These are phyloP conservation scores for Caenorhabditis sp. DNA, from an alignment of 2,888 invertebrate genomes.

Conservation along the genomic window DNA sequence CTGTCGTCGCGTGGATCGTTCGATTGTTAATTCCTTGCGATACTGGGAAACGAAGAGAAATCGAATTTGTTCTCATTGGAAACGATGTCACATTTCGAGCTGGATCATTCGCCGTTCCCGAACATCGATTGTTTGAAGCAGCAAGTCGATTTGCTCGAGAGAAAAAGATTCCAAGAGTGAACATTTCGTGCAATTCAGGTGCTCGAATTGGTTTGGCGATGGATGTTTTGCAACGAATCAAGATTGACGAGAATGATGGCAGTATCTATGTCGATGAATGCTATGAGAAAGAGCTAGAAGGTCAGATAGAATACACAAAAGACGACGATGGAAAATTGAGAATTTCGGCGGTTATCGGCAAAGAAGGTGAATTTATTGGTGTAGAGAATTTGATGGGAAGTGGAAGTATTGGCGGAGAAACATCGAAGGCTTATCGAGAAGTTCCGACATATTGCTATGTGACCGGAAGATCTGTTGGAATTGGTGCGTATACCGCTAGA, in stretches of 20 bases:
- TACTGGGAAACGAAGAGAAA: conserved; percentile 89
- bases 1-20: conserved; percentile 31
- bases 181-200: conserved; percentile 94
- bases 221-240: conserved; percentile 89
- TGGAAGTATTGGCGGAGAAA: conserved; percentile 91
- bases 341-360: conserved; percentile 75
- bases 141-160: conserved; percentile 63
- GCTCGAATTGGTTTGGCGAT: conserved; percentile 96
- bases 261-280: conserved; percentile 93
- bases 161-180: conserved; percentile 83
- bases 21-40: conserved; percentile 76
- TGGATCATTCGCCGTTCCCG: conserved; percentile 84
- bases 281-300: conserved; percentile 76
- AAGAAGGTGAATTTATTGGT: conserved; percentile 78
- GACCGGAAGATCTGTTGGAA: conserved; percentile 97
- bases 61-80: conserved; percentile 88
- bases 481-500: conserved; percentile 94
- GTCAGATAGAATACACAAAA: conserved; percentile 60
- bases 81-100: conserved; percentile 94
- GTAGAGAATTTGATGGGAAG: conserved; percentile 85
- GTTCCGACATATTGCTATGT: conserved; percentile 95
- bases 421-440: conserved; percentile 87
- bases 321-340: conserved; percentile 70
- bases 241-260: conserved; percentile 84
- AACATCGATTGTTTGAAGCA: conserved; percentile 84